phyloP scores from a whole-genome alignment of 2,888 invertebrate genomes.

The Lepidochitona cinerea region DNA sequence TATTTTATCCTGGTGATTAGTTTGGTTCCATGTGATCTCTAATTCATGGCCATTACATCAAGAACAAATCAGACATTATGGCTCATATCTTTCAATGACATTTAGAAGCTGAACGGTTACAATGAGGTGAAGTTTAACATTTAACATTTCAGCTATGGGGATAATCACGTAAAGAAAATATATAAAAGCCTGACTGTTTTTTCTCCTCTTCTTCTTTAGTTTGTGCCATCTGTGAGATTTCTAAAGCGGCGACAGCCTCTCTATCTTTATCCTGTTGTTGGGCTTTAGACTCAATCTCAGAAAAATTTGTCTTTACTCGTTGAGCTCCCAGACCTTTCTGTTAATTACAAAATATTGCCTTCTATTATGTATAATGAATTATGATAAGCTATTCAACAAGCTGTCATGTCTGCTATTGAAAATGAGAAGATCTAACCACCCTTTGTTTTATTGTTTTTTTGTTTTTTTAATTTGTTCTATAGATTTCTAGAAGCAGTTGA shows the following conservation, averaged over 20 bases:
- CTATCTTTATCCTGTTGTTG: conserved; percentile 85
- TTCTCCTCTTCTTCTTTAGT: conserved; percentile 78
- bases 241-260: conserved; percentile 62
- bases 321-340: conserved; percentile 95
- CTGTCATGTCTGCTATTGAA: too few relatives aligned
- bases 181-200: conserved; percentile 65
- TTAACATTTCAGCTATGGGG: not conserved
- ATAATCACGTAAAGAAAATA: not conserved
- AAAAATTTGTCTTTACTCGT: conserved; percentile 94
- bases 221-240: conserved; percentile 49
- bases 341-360: conserved; percentile 78
- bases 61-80: too few relatives aligned
- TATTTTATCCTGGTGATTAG: too few relatives aligned
- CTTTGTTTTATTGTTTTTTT: not conserved
- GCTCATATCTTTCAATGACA: too few relatives aligned
- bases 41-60: too few relatives aligned
- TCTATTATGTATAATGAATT: too few relatives aligned
- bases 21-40: too few relatives aligned
- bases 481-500: not conserved
- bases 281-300: conserved; percentile 93
- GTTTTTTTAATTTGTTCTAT: not conserved
- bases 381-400: too few relatives aligned
- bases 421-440: too few relatives aligned
- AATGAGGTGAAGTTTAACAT: too few relatives aligned
- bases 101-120: too few relatives aligned